Conservation (phyloP, 2,888 invertebrate genomes). For the Eucriotettix oculatus region DNA sequence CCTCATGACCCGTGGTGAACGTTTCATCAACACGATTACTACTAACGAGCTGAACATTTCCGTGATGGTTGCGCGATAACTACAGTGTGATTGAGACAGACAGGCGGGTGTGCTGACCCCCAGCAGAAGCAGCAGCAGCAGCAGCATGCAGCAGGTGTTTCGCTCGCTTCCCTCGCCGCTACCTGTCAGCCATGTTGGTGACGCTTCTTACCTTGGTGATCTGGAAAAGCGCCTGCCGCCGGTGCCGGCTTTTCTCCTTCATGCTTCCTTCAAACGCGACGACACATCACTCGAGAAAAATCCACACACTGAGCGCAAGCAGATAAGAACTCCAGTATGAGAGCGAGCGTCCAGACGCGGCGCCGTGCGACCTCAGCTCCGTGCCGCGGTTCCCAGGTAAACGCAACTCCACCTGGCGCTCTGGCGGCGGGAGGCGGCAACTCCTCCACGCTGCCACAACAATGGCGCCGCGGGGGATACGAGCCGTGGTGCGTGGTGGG, state of each 20-base stretch:
- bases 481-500: not conserved
- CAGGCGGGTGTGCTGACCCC: too few species aligned
- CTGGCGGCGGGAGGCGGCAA: not conserved
- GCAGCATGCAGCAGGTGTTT: not conserved
- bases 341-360: not conserved
- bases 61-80: too few species aligned
- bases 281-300: not conserved
- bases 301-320: not conserved
- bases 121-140: not conserved
- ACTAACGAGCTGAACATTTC: too few species aligned
- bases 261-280: not conserved
- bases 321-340: not conserved
- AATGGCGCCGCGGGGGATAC: not conserved
- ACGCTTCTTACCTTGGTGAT: slow-evolving; percentile 45
- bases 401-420: not conserved
- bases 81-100: too few species aligned
- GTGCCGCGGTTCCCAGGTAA: not conserved
- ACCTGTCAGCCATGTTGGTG: not conserved
- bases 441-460: not conserved
- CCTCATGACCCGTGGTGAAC: too few species aligned
- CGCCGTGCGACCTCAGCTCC: not conserved
- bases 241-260: slow-evolving; percentile 9
- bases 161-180: not conserved
- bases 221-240: slow-evolving; percentile 42
- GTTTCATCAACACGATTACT: too few species aligned